These are phyloP conservation scores for Paralichthys olivaceus DNA, from an alignment of 2,113 vertebrate genomes.

Conservation along the genomic window DNA sequence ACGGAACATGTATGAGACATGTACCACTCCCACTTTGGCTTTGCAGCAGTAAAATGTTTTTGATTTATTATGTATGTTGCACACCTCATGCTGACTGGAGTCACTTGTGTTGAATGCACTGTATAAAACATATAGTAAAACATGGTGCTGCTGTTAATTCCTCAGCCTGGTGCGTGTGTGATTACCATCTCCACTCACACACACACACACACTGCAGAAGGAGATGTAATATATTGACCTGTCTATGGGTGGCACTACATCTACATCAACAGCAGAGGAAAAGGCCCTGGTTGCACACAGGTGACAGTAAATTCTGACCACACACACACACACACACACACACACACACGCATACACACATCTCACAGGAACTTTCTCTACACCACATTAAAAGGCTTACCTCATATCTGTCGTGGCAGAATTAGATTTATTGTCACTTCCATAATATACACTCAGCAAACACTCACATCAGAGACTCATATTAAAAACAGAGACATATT, in stretches of 20 bases:
- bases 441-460: background rate
- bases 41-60: background rate
- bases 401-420: slow-evolving; percentile 5
- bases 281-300: background rate
- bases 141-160: slow-evolving; percentile 4
- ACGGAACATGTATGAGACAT: background rate
- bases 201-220: background rate
- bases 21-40: background rate
- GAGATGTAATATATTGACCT: slow-evolving; percentile 47
- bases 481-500: background rate
- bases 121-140: background rate
- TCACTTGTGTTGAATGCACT: background rate
- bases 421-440: background rate
- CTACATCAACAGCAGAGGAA: slow-evolving; percentile 37
- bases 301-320: background rate
- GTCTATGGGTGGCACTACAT: slow-evolving; percentile 66
- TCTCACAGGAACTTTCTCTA: background rate
- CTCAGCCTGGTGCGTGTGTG: slow-evolving; percentile 24
- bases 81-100: background rate
- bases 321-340: background rate
- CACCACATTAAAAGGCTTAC: slow-evolving; percentile 4
- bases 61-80: background rate
- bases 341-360: background rate
- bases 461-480: background rate
- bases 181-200: slow-evolving; percentile 27